Evolutionary conservation across 2,888 invertebrate genomes (phyloP), one percentile per base, ranked within the genome.

Genomic region (Synergus japonicus): DNA sequence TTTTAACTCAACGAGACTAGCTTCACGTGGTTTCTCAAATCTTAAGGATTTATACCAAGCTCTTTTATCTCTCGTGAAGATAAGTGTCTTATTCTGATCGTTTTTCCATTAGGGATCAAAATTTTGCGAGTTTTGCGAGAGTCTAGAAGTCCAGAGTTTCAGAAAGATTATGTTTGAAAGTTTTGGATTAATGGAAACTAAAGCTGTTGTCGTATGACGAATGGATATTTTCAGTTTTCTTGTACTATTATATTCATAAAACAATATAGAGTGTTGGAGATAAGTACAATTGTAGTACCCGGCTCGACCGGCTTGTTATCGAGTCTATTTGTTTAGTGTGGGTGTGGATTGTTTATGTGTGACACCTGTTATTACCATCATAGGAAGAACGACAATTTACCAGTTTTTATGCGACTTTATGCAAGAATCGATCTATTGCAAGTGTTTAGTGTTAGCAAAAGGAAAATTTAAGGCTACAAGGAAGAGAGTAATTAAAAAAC

Each of bases 261-360:
- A 63, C 63, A 63, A 66, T 41, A 43, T 37, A 9, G 15, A 65
- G 65, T 65, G 18, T 22, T 10, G 12, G n/a, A 66, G 64, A 65
- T 65, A 65, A 65, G 37, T 18, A 10, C 29, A 54, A n/a, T 73
- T 12, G 54, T n/a, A 54, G n/a, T 73, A 49, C n/a, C 54, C 37
- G 37, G 37, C n/a, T 73, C 9, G 73, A 49, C 69, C 73, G 15
- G 73, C n/a, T 73, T 10, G 73, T 54, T 49, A 54, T 73, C 73
- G 73, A 54, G 22, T 54, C 37, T 73, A 15, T 73, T 73, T 54
- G 49, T 73, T 54, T 49, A 73, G 54, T 49, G 73, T 73, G 37
- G 29, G 73, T 73, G 73, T 73, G 41, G 22, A 46, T 73, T 73
- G 15, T 73, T 49, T 49, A 49, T 73, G 54, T 37, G 49, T 29